These are phyloP conservation scores for Tetraneura akinire DNA, from an alignment of 1,140 invertebrate genomes.

Conservation along the genomic window DNA sequence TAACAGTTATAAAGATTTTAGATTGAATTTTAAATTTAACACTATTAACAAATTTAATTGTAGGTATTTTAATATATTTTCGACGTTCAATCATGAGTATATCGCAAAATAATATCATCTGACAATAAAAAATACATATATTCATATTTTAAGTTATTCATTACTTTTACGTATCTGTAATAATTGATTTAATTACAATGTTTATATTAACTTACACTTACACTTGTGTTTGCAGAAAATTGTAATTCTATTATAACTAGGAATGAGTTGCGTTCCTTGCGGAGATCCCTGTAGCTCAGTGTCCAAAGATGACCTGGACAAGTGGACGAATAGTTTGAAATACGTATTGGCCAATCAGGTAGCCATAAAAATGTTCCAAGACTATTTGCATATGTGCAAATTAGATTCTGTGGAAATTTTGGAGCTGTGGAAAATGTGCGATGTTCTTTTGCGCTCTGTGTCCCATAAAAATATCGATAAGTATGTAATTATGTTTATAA, in stretches of 20 bases:
- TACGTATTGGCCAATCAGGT: slow-evolving; percentile 29
- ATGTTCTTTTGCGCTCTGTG: background rate
- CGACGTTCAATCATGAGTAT: no score
- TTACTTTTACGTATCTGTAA: background rate
- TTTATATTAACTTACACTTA: background rate
- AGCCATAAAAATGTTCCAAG: slow-evolving; percentile 7
- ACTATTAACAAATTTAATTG: no score
- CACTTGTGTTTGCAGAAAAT: background rate
- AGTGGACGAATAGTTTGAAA: slow-evolving; percentile 40
- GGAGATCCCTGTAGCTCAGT: slow-evolving; percentile 22
- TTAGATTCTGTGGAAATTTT: slow-evolving; percentile 28
- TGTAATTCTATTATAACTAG: background rate
- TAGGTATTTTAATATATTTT: no score
- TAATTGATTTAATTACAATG: background rate
- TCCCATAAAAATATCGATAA: slow-evolving; percentile 1
- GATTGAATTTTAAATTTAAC: no score
- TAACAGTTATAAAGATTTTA: no score
- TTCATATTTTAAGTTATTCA: background rate
- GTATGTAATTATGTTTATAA: background rate
- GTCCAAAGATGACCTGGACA: slow-evolving; percentile 37
- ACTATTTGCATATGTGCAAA: slow-evolving; percentile 1
- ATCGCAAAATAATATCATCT: no score
- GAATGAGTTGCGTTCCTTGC: slow-evolving; percentile 34
- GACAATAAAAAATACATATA: no score
- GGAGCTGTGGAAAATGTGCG: slow-evolving; percentile 41